phyloP scores from a whole-genome alignment of 2,888 invertebrate genomes.

The Eilema sororculum region DNA sequence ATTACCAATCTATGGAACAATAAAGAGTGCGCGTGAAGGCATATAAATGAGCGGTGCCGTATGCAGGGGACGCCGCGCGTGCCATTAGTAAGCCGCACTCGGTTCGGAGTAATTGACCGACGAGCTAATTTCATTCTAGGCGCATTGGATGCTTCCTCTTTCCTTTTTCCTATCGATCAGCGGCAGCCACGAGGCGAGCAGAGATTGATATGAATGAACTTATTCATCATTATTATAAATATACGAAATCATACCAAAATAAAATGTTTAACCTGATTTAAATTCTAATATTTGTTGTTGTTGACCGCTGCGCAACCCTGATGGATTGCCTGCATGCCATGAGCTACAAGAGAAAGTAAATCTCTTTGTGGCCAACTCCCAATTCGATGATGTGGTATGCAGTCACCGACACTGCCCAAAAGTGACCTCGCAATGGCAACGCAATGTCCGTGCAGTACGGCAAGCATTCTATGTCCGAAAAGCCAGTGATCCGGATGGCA shows the following conservation, averaged over 20 bases:
- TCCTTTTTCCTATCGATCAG: conserved; percentile 87
- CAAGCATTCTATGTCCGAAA: no score
- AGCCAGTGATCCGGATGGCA: no score
- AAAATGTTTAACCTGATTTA: background rate
- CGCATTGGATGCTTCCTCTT: conserved; percentile 85
- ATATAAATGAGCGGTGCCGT: conserved; percentile 83
- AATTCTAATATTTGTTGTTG: background rate
- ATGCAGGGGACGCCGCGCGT: conserved; percentile 79
- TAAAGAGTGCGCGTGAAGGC: conserved; percentile 79
- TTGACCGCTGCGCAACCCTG: no score
- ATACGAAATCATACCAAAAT: conserved; percentile 5
- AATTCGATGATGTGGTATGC: no score
- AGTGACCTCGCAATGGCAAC: no score
- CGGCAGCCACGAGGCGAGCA: conserved; percentile 70
- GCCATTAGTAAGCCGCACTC: conserved; percentile 82
- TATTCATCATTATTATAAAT: conserved; percentile 43
- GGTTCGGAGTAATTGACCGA: conserved; percentile 85
- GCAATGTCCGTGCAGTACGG: no score
- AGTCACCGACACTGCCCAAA: no score
- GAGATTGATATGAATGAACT: conserved; percentile 59
- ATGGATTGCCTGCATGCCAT: no score
- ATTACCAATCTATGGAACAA: conserved; percentile 86
- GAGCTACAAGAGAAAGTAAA: no score
- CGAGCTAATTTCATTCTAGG: conserved; percentile 84
- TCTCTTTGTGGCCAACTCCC: no score